phyloP scores from a whole-genome alignment of 2,888 invertebrate genomes.

The Cephus spinipes region DNA sequence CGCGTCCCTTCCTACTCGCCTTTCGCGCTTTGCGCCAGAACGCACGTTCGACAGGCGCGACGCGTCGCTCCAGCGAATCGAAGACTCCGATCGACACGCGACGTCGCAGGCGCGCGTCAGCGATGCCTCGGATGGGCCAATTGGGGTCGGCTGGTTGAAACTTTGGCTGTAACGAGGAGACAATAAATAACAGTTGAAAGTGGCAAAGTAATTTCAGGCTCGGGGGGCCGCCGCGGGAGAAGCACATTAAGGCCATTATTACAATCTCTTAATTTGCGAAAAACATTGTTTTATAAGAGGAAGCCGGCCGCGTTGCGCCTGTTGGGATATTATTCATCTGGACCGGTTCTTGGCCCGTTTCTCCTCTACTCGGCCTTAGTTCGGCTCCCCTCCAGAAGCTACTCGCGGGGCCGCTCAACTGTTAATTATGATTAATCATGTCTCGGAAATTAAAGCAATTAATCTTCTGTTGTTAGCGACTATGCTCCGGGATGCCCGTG shows the following conservation, averaged over 20 bases:
- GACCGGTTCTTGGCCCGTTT: slow-evolving; percentile 3
- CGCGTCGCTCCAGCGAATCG: too few relatives aligned
- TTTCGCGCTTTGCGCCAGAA: too few relatives aligned
- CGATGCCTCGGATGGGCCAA: not conserved
- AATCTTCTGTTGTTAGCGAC: slow-evolving; percentile 49
- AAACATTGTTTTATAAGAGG: slow-evolving; percentile 43
- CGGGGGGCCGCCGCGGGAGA: slow-evolving; percentile 24
- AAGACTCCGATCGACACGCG: slow-evolving; percentile 8
- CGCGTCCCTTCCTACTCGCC: too few relatives aligned
- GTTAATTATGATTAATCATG: slow-evolving; percentile 64
- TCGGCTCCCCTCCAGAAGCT: not conserved
- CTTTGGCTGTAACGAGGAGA: slow-evolving; percentile 49
- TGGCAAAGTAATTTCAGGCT: slow-evolving; percentile 60
- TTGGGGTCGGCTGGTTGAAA: slow-evolving; percentile 21
- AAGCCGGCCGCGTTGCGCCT: slow-evolving; percentile 15
- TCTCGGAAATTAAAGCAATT: slow-evolving; percentile 63
- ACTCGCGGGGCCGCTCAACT: slow-evolving; percentile 24
- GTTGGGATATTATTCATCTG: slow-evolving; percentile 22
- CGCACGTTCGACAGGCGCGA: too few relatives aligned
- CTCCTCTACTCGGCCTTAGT: not conserved
- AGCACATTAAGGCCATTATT: slow-evolving; percentile 60
- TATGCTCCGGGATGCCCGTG: slow-evolving; percentile 5
- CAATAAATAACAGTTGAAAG: slow-evolving; percentile 61
- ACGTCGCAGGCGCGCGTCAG: slow-evolving; percentile 4
- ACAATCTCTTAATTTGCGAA: slow-evolving; percentile 64